Evolutionary conservation across 64 coral and sea anemone genomes (phyloP).

Genomic region (Montipora sp.): DNA sequence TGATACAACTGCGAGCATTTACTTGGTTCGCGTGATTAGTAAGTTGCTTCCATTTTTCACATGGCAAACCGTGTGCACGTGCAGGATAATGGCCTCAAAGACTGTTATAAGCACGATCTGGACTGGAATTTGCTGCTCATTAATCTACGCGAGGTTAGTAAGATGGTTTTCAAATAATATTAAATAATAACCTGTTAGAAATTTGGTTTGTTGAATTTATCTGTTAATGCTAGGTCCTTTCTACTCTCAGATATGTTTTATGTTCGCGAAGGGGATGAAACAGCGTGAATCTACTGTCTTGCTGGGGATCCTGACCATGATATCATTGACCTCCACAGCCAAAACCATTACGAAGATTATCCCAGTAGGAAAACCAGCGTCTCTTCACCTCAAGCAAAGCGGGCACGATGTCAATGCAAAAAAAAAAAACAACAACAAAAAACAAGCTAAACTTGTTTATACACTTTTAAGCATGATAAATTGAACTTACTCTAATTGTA

Average conservation of each 20-base stretch:
- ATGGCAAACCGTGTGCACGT: background rate
- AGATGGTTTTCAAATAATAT: background rate
- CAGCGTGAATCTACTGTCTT: background rate
- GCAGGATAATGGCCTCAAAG: background rate
- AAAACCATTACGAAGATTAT: too few species aligned
- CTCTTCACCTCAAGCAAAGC: too few species aligned
- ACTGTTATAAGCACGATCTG: background rate
- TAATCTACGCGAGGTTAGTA: background rate
- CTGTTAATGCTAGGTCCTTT: background rate
- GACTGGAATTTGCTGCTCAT: background rate
- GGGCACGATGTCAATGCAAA: too few species aligned
- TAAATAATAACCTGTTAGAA: too few species aligned
- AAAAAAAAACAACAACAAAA: too few species aligned
- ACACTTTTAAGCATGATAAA: too few species aligned
- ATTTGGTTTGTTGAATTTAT: background rate
- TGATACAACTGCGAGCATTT: background rate
- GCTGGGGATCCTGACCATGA: background rate
- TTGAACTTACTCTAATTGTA: too few species aligned
- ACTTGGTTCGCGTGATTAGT: background rate
- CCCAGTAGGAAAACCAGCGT: too few species aligned
- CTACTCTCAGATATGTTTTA: constrained; percentile 9
- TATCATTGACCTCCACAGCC: background rate
- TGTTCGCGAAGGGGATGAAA: constrained; percentile 6
- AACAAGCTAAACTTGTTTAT: too few species aligned
- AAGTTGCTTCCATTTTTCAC: background rate